Conservation (phyloP, 2,888 invertebrate species). For the Drosophila prostipennis region DNA sequence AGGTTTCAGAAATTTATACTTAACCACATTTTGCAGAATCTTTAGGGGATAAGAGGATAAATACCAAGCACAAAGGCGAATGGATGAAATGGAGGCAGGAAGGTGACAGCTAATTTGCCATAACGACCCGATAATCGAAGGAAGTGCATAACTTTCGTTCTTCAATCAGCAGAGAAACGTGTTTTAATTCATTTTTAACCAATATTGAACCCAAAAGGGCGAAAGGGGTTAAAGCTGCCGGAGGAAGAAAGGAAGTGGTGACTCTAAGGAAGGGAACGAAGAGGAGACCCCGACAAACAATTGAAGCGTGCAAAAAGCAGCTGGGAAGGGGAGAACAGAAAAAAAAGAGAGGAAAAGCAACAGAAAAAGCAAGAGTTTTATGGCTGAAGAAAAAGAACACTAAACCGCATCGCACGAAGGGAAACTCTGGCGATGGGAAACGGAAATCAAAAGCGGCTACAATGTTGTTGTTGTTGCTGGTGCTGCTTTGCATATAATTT, state of each 20-base stretch:
- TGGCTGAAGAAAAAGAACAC: constrained; percentile 51
- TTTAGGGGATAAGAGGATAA: not conserved
- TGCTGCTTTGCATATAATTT: constrained; percentile 73
- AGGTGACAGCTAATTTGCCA: constrained; percentile 11
- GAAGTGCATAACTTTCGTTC: constrained; percentile 28
- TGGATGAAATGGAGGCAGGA: constrained; percentile 7
- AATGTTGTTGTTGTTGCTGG: constrained; percentile 41
- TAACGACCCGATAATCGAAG: constrained; percentile 26
- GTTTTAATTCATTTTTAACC: constrained; percentile 26
- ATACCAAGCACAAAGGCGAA: not conserved
- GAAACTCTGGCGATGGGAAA: constrained; percentile 80
- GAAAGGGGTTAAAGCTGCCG: constrained; percentile 5
- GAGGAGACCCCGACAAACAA: constrained; percentile 59
- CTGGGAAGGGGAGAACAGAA: constrained; percentile 22
- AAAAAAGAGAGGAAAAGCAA: constrained; percentile 18
- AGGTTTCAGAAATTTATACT: too few species aligned
- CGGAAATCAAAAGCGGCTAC: constrained; percentile 81
- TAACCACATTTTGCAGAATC: not conserved
- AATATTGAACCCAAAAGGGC: constrained; percentile 7
- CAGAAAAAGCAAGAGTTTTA: constrained; percentile 71
- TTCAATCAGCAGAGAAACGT: constrained; percentile 20
- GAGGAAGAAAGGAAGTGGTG: constrained; percentile 25
- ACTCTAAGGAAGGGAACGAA: constrained; percentile 8
- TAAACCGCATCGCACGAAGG: constrained; percentile 65
- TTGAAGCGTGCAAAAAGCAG: constrained; percentile 74